Conservation (phyloP, 2,888 invertebrate species). For the Crematogaster levior region DNA sequence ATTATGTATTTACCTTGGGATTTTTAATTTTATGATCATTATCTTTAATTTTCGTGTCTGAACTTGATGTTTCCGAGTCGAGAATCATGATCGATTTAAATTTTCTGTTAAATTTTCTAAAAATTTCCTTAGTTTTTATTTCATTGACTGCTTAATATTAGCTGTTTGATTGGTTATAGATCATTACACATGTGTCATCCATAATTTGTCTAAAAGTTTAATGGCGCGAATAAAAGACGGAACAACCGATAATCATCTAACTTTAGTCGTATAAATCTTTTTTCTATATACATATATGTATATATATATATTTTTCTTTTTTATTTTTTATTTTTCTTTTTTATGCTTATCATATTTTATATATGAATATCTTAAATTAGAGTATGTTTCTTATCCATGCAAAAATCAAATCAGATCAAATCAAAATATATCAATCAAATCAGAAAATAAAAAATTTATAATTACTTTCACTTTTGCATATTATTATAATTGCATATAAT, state of each 20-base stretch:
- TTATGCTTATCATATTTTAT: not conserved
- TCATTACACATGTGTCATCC: slow-evolving; percentile 33
- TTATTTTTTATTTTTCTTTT: too few species aligned
- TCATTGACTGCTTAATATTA: slow-evolving; percentile 8
- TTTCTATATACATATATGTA: too few species aligned
- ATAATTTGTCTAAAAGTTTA: slow-evolving; percentile 35
- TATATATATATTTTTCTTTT: not conserved
- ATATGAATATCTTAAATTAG: not conserved
- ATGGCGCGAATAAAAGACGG: slow-evolving; percentile 18
- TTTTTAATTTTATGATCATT: slow-evolving; percentile 17
- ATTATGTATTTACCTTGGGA: slow-evolving; percentile 22
- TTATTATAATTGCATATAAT: too few species aligned
- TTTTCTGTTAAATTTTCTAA: slow-evolving; percentile 12
- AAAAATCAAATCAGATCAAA: too few species aligned
- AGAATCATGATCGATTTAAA: slow-evolving; percentile 24
- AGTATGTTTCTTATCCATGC: not conserved
- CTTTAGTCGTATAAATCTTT: not conserved
- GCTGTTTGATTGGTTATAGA: slow-evolving; percentile 35
- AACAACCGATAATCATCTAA: not conserved
- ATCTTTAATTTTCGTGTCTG: slow-evolving; percentile 35
- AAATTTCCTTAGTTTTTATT: slow-evolving; percentile 17
- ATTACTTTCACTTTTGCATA: not conserved
- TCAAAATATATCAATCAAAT: too few species aligned
- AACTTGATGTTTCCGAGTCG: not conserved
- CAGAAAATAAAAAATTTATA: too few species aligned